Evolutionary conservation across 1,140 invertebrate species (phyloP), one percentile per base, ranked within the genome.

Genomic region (Hycleus cichorii): DNA sequence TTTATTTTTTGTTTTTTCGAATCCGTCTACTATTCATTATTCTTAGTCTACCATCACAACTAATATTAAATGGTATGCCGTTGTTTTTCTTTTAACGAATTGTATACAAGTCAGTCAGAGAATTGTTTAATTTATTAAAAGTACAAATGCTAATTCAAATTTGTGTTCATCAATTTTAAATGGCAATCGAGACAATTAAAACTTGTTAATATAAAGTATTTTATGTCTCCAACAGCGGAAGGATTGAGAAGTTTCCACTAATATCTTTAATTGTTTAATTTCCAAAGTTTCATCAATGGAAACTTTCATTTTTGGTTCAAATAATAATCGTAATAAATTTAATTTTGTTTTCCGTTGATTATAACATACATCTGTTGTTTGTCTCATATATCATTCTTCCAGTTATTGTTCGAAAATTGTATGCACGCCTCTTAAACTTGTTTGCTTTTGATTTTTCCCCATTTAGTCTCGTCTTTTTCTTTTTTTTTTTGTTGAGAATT

Each of bases 181-280:
- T 69, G 60, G 64, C 62, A 60, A 66, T 69, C 47, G 57, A 61
- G 58, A 66, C 64, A 69, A 69, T 69, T 68, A 66, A 69, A 69
- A 69, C 68, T 69, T 69, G 57, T 59, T 66, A 66, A 69, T 67
- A 63, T 66, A 62, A 67, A 68, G 60, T 56, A 61, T 68, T 68
- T 68, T 64, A 62, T 53, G 59, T 66, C 54, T 18, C 40, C 32
- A 47, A 59, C 62, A 57, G 51, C 43, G 50, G 53, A 59, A 58
- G 53, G 57, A 52, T 57, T 52, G 39, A 39, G 42, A 66, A 60
- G 65, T 66, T 53, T 60, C 7, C 58, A 57, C 49, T 66, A 66
- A 68, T 62, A 60, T 63, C 64, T 64, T 68, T 64, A 61, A 64
- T 68, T 68, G 66, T 68, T 60, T 64, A 18, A 62, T 64, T 66